These are phyloP conservation scores for Rotaria macrura DNA, from an alignment of 2,888 invertebrate species.

Conservation along the genomic window DNA sequence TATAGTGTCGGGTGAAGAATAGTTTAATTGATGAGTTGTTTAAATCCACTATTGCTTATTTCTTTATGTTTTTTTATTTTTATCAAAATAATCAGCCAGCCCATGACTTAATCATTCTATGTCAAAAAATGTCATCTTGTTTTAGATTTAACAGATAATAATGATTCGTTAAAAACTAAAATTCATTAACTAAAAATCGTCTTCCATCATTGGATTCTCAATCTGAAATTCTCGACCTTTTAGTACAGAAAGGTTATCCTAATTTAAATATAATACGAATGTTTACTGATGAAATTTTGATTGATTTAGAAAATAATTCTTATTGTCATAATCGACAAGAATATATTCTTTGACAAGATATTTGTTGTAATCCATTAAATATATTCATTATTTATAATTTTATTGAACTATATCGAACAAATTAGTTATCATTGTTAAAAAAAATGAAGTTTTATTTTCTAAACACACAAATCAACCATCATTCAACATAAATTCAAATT, in stretches of 20 bases:
- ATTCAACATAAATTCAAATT: too few species aligned
- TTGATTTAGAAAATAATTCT: neutral
- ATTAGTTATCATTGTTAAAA: too few species aligned
- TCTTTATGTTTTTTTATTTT: too few species aligned
- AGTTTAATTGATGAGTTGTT: too few species aligned
- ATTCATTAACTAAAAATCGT: neutral
- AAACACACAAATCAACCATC: too few species aligned
- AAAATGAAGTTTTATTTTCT: too few species aligned
- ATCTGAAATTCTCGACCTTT: neutral
- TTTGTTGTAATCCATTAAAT: too few species aligned
- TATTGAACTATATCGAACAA: too few species aligned
- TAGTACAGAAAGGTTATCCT: neutral
- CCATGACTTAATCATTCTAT: conserved; percentile 72
- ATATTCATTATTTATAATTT: too few species aligned
- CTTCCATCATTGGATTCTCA: neutral
- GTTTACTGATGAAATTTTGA: neutral
- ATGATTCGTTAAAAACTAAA: conserved; percentile 7
- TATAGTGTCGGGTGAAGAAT: too few species aligned
- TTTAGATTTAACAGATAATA: conserved; percentile 39
- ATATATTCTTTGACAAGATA: neutral
- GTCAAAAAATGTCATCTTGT: conserved; percentile 56
- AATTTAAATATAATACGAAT: neutral
- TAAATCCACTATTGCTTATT: too few species aligned
- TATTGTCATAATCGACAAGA: neutral
- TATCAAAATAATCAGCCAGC: conserved; percentile 75